phyloP scores from a whole-genome alignment of 1,140 invertebrate species.

The Alviniconcha marisindica region DNA sequence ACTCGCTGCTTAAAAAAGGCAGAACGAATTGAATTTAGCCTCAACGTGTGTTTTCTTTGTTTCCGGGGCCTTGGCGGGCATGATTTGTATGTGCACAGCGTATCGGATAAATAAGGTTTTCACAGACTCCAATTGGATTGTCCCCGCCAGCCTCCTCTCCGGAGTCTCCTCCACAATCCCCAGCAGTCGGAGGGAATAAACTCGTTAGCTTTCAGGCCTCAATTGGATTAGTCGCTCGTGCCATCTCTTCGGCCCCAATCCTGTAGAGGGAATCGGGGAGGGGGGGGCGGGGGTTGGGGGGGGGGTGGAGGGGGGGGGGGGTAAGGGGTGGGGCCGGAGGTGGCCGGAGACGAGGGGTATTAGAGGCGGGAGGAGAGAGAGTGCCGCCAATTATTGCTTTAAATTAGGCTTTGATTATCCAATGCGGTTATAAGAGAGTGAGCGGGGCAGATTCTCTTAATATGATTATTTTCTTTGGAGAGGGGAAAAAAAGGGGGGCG shows the following conservation, averaged over 20 bases:
- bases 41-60: constrained; percentile 15
- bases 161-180: not conserved
- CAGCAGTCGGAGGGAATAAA: constrained; percentile 25
- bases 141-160: not conserved
- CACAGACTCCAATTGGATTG: constrained; percentile 34
- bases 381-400: too few species aligned
- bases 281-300: not conserved
- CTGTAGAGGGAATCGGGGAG: not conserved
- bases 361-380: not conserved
- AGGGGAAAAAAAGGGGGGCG: too few species aligned
- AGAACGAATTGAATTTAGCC: constrained; percentile 20
- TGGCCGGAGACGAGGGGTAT: not conserved
- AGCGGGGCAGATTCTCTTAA: not conserved
- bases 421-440: too few species aligned
- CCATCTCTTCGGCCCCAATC: not conserved
- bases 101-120: constrained; percentile 38
- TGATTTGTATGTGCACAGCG: constrained; percentile 41
- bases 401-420: too few species aligned
- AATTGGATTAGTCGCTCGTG: constrained; percentile 29
- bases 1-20: not conserved
- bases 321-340: not conserved
- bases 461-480: too few species aligned
- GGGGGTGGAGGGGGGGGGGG: not conserved
- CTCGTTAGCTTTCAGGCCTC: constrained; percentile 33
- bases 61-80: not conserved